Percentiles rank a stretch among this genome's conserved stretches.
Evolutionary conservation across 1,140 invertebrate species (phyloP).

Genomic region (Glossosoma conforme): DNA sequence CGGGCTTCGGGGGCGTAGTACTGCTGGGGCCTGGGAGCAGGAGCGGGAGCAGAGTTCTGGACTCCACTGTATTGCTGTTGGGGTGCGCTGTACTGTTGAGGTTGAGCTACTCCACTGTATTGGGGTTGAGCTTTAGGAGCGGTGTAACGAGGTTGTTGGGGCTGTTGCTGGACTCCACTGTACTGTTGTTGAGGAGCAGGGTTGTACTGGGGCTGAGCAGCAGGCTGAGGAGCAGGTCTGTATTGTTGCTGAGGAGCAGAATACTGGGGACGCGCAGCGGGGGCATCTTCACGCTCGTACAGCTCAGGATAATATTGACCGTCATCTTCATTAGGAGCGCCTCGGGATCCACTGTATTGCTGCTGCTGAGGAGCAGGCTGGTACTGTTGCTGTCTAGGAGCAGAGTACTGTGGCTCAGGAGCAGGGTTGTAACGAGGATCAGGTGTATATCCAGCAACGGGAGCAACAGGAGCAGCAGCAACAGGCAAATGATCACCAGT

Average conservation of each 20-base stretch:
- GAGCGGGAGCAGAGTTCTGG: constrained; percentile 37
- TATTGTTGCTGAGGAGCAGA: constrained; percentile 39
- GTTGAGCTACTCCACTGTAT: constrained; percentile 42
- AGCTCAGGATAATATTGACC: constrained; percentile 53
- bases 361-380: constrained; percentile 33
- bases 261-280: constrained; percentile 38
- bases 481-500: constrained; percentile 73
- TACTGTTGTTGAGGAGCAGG: constrained; percentile 35
- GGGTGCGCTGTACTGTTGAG: constrained; percentile 39
- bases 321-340: constrained; percentile 52
- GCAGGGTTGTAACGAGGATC: constrained; percentile 51
- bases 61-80: constrained; percentile 43
- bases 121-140: constrained; percentile 43
- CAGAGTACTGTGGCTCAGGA: constrained; percentile 52
- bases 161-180: constrained; percentile 37
- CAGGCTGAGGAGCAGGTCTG: constrained; percentile 35
- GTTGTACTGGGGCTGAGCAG: constrained; percentile 43
- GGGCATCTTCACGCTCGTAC: constrained; percentile 44
- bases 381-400: constrained; percentile 50
- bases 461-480: constrained; percentile 58
- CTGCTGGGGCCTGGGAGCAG: constrained; percentile 33
- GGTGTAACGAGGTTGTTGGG: constrained; percentile 38
- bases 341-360: constrained; percentile 35
- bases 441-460: constrained; percentile 56
- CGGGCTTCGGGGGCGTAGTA: constrained; percentile 54